Percentiles rank a stretch among this genome's conserved stretches.
Evolutionary conservation across 2,888 invertebrate genomes (phyloP).

Genomic region (Xestia sexstrigata): DNA sequence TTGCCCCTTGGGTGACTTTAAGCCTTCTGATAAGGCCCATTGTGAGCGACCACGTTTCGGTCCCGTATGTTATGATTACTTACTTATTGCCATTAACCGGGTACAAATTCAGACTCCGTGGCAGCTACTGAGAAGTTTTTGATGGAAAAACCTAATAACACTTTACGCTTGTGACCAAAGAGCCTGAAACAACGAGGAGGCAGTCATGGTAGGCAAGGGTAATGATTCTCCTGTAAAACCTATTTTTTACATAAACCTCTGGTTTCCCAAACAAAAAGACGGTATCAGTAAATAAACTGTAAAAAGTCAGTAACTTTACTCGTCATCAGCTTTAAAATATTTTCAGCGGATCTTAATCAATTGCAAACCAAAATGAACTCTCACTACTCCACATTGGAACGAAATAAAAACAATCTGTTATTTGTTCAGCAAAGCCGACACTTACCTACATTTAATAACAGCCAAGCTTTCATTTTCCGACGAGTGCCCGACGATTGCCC

Average conservation of each 20-base stretch:
- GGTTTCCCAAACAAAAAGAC: background rate
- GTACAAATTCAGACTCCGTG: no score
- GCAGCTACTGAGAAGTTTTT: no score
- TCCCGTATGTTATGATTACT: no score
- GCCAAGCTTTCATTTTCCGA: slow-evolving; percentile 32
- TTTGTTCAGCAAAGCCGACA: slow-evolving; percentile 3
- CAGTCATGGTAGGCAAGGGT: no score
- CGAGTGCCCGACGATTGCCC: slow-evolving; percentile 13
- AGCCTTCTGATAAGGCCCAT: no score
- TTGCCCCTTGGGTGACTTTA: no score
- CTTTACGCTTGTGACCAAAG: no score
- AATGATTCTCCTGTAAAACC: background rate
- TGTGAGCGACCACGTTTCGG: no score
- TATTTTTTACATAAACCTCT: background rate
- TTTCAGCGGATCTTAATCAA: background rate
- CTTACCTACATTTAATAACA: slow-evolving; percentile 15
- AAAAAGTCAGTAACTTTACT: background rate
- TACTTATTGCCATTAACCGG: no score
- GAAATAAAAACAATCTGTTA: slow-evolving; percentile 3
- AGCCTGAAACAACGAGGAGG: no score
- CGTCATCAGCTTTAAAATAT: background rate
- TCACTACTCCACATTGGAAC: background rate
- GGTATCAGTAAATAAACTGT: background rate
- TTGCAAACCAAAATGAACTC: background rate
- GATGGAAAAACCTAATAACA: no score